Evolutionary conservation across 2,797 vertebrate species (phyloP).

Genomic region (Melanotaenia pygmaea): DNA sequence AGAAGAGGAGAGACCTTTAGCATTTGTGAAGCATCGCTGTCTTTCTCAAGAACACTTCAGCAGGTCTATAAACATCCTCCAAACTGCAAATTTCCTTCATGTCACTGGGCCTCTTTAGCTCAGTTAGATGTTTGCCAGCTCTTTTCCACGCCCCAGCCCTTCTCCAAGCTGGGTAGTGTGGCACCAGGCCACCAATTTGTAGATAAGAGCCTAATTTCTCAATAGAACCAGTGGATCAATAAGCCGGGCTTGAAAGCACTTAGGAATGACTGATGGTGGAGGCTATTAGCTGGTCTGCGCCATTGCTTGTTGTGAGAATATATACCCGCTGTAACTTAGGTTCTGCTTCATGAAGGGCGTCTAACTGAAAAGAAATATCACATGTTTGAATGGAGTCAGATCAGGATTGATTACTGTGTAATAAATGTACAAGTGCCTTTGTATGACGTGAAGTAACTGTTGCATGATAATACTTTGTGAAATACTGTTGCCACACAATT

Average conservation of each 20-base stretch:
- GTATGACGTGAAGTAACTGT: background rate
- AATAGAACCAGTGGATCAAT: conserved; percentile 69
- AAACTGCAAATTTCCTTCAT: conserved; percentile 18
- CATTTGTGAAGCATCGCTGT: background rate
- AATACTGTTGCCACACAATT: background rate
- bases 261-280: conserved; percentile 61
- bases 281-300: conserved; percentile 49
- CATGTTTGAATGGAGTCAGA: background rate
- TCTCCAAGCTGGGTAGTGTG: conserved; percentile 39
- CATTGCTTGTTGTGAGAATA: conserved; percentile 63
- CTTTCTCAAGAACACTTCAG: conserved; percentile 6
- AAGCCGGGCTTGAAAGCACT: conserved; percentile 62
- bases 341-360: conserved; percentile 38
- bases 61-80: conserved; percentile 6
- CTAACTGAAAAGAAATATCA: conserved; percentile 28
- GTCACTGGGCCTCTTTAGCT: conserved; percentile 17
- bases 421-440: background rate
- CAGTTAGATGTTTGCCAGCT: conserved; percentile 39
- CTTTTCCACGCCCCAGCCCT: conserved; percentile 59
- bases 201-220: conserved; percentile 71
- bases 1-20: conserved; percentile 1
- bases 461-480: background rate
- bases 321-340: conserved; percentile 40
- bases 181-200: conserved; percentile 66
- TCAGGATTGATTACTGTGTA: background rate